Evolutionary conservation across 2,113 vertebrate species (phyloP), one percentile per base, ranked within the genome.

Genomic region (Calyptomena viridis): DNA sequence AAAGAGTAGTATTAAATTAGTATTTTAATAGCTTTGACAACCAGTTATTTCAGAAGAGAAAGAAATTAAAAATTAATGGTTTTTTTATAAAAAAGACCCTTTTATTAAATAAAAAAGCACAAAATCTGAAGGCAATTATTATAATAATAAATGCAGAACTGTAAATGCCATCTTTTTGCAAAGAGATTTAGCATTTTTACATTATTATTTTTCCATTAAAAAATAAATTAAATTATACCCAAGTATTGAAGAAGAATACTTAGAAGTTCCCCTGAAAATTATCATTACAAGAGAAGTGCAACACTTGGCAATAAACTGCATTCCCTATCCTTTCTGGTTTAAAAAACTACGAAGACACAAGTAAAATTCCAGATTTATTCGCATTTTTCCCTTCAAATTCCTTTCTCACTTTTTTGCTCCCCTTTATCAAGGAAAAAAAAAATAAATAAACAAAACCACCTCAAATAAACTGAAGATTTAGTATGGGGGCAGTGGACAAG

Each of bases 371-470:
- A 21, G 27, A 55, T 27, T 33, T 20, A 53, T 35, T 56, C 35
- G 11, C 6, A 60, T 44, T 37, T 52, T 94, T 73, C 31, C 35
- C 9, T 64, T 59, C 31, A 28, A 19, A 8, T 47, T 82, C 5
- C 8, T 52, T 71, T 53, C n/a, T 18, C 14, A 13, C 5, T 9
- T 22, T 73, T 21, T 27, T 47, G 55, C 10, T 52, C 8, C 4
- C 9, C 3, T 2, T 11, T 18, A 28, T 1, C 0, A 25, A 53
- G 24, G 25, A 28, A 20, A 20, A 17, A 30, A 8, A 15, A 5
- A 33, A 4, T 28, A 27, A n/a, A n/a, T n/a, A n/a, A 33, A 53
- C 30, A 18, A 40, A 49, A 12, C 1, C 5, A 22, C 14, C 2
- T 40, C 24, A 53, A 17, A 40, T 13, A 23, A 59, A 69, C 27